Percentiles rank a stretch among this genome's conserved stretches.
Evolutionary conservation across 2,797 vertebrate genomes (phyloP).

Genomic region (Halcyon chelicuti): DNA sequence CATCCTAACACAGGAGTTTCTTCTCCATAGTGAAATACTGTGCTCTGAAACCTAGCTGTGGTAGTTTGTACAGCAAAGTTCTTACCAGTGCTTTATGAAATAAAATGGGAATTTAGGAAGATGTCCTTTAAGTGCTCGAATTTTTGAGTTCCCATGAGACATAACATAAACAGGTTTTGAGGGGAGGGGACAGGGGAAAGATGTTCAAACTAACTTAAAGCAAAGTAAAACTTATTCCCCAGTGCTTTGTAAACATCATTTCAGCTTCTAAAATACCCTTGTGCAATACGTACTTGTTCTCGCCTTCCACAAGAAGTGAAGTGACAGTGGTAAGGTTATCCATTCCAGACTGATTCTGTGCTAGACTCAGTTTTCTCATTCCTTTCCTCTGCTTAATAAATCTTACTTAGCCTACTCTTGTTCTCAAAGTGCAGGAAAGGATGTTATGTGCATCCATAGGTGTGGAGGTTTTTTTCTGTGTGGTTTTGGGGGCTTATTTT

Average conservation of each 20-base stretch:
- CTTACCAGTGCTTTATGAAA: not conserved
- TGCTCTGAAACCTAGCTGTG: not conserved
- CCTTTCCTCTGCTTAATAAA: not conserved
- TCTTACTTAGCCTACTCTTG: not conserved
- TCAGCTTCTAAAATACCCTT: not conserved
- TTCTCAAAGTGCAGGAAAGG: not conserved
- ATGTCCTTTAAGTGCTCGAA: not conserved
- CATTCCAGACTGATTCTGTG: not conserved
- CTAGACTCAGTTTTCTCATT: not conserved
- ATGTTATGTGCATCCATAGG: not conserved
- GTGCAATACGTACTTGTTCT: not conserved
- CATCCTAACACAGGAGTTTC: not conserved
- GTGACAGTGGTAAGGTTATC: not conserved
- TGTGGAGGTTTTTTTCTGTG: not conserved
- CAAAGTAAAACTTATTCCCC: not conserved
- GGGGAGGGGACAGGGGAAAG: accelerated
- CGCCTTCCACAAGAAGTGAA: not conserved
- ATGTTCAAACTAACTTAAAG: not conserved
- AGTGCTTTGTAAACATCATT: not conserved
- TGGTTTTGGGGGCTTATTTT: not conserved
- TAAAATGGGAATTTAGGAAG: not conserved
- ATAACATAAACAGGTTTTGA: not conserved
- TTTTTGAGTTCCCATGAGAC: not conserved
- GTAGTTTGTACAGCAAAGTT: not conserved
- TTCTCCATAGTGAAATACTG: not conserved